Percentiles rank a stretch among this genome's conserved stretches.
Conservation (phyloP, 2,888 invertebrate genomes). For the Sipha maydis region DNA sequence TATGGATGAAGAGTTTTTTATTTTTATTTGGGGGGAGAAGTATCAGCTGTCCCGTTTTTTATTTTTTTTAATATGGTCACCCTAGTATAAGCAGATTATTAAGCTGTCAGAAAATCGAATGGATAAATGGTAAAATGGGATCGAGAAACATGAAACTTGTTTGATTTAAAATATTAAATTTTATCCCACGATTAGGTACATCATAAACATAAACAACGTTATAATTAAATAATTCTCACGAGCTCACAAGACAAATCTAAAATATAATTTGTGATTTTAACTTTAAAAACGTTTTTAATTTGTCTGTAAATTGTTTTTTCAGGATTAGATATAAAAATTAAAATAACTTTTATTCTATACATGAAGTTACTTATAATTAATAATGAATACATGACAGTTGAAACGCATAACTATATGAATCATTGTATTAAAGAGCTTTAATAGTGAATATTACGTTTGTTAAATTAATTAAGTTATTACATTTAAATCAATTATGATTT, state of each 20-base stretch:
- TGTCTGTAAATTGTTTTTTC: neutral
- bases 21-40: too few species aligned
- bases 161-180: neutral
- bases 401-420: neutral
- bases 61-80: too few species aligned
- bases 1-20: too few species aligned
- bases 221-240: neutral
- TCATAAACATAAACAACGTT: neutral
- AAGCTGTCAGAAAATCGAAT: too few species aligned
- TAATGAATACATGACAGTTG: neutral
- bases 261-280: slow-evolving; percentile 25
- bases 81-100: too few species aligned
- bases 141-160: neutral
- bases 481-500: too few species aligned
- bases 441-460: neutral
- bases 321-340: slow-evolving; percentile 11
- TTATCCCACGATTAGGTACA: neutral
- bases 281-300: slow-evolving; percentile 12
- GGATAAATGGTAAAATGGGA: too few species aligned
- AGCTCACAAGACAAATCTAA: neutral
- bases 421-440: neutral
- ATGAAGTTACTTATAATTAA: slow-evolving; percentile 2
- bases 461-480: neutral
- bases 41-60: too few species aligned
- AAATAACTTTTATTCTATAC: neutral